phyloP scores from a whole-genome alignment of 2,888 invertebrate species.

The Saturnia japonica region DNA sequence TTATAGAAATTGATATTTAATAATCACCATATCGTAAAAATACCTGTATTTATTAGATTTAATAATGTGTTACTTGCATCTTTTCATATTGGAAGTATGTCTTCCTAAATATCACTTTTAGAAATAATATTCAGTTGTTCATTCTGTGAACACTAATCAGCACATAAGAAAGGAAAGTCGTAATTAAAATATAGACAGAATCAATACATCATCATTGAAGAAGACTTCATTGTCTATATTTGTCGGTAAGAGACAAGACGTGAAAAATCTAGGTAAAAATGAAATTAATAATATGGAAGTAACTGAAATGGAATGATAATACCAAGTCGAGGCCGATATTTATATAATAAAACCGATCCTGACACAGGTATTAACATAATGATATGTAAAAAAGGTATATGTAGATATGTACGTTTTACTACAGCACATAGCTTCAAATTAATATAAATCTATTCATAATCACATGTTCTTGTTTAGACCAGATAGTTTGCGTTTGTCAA shows the following conservation, averaged over 20 bases:
- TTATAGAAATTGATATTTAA: not conserved
- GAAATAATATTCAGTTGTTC: not conserved
- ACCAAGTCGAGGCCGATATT: too few relatives aligned
- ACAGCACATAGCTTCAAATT: not conserved
- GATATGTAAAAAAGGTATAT: not conserved
- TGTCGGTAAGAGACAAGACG: not conserved
- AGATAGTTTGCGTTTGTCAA: constrained; percentile 29
- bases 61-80: not conserved
- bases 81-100: not conserved
- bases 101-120: too few relatives aligned
- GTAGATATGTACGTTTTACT: not conserved
- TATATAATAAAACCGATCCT: not conserved
- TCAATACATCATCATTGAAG: not conserved
- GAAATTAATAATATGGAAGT: too few relatives aligned
- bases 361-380: not conserved
- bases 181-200: not conserved
- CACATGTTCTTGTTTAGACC: constrained; percentile 7
- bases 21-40: not conserved
- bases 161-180: not conserved
- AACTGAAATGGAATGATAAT: too few relatives aligned
- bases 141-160: not conserved
- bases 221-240: too few relatives aligned
- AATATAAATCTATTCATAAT: not conserved
- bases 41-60: not conserved
- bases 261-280: too few relatives aligned